These are phyloP conservation scores for Serinus canaria DNA, from an alignment of 2,113 vertebrate species.

Conservation along the genomic window DNA sequence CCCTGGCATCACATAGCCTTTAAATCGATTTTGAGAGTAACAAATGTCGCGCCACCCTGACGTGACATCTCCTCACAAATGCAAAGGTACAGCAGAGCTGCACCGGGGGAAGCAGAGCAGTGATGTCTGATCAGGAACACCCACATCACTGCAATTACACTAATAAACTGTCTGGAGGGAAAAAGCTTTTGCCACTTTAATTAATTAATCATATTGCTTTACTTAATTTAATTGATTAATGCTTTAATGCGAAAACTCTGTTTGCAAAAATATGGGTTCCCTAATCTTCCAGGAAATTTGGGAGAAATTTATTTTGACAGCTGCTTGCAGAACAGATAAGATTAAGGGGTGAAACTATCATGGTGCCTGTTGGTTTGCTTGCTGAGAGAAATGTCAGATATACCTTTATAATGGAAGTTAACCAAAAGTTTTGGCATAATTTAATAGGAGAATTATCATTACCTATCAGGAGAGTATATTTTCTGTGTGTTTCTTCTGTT, in stretches of 20 bases:
- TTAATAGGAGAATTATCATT: background rate
- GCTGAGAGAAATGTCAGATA: background rate
- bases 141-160: background rate
- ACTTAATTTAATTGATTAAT: background rate
- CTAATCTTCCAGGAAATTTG: background rate
- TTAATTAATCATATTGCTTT: background rate
- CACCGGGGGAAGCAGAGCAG: background rate
- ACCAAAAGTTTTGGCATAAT: background rate
- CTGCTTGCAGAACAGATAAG: background rate
- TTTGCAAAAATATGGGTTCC: background rate
- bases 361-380: background rate
- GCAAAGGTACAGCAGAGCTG: background rate
- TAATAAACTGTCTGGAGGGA: background rate
- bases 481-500: background rate
- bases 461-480: background rate
- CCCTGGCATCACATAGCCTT: background rate
- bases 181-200: background rate
- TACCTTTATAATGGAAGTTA: background rate
- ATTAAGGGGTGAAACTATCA: background rate
- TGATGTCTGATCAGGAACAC: background rate
- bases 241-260: background rate
- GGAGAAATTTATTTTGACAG: background rate
- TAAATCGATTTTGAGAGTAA: background rate
- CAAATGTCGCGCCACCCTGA: background rate
- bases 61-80: background rate